phyloP scores from a whole-genome alignment of 2,113 vertebrate genomes.

The Dicentrarchus labrax region DNA sequence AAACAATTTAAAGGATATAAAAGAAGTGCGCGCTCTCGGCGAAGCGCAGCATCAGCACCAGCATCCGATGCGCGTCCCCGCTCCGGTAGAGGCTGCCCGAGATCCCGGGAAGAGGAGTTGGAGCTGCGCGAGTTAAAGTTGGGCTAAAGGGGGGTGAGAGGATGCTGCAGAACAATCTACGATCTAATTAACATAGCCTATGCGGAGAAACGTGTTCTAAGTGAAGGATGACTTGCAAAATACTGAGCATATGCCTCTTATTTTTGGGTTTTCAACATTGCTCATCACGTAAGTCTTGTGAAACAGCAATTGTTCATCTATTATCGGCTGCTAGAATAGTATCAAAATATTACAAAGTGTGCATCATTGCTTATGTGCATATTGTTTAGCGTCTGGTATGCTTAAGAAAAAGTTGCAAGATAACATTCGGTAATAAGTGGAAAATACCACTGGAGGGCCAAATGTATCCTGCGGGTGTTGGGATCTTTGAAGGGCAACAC shows the following conservation, averaged over 20 bases:
- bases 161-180: constrained; percentile 77
- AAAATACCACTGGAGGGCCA: constrained; percentile 53
- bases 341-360: constrained; percentile 34
- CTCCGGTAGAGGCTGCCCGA: constrained; percentile 74
- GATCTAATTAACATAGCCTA: constrained; percentile 71
- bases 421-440: constrained; percentile 39
- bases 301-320: constrained; percentile 68
- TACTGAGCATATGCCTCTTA: constrained; percentile 83
- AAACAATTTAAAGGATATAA: constrained; percentile 57
- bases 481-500: constrained; percentile 73
- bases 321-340: constrained; percentile 34
- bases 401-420: constrained; percentile 51
- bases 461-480: constrained; percentile 50
- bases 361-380: constrained; percentile 9
- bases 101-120: constrained; percentile 84
- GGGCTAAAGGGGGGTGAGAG: constrained; percentile 70
- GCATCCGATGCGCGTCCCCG: constrained; percentile 81
- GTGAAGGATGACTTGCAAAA: constrained; percentile 85
- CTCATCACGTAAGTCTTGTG: constrained; percentile 86
- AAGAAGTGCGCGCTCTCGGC: constrained; percentile 80
- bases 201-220: constrained; percentile 68
- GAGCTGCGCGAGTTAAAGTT: constrained; percentile 85
- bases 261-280: constrained; percentile 82
- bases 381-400: constrained; percentile 36
- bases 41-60: constrained; percentile 81